Evolutionary conservation across 2,797 vertebrate species (phyloP), one percentile per base, ranked within the genome.

Genomic region (Peromyscus eremicus): DNA sequence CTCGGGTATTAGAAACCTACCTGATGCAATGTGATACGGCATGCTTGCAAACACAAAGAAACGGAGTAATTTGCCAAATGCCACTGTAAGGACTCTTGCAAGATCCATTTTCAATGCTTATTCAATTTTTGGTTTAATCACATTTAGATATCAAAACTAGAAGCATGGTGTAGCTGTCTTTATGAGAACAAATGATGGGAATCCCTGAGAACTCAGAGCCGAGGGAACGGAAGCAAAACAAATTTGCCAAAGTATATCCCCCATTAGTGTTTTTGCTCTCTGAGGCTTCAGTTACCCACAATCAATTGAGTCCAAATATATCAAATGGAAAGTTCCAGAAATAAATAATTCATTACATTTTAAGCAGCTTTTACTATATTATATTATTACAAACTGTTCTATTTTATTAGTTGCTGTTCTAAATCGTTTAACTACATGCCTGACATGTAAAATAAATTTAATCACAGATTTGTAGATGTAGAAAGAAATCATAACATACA

Each of bases 31-130:
- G n/a, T 80, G 76, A 95, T 70, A 91, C 27, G 64, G 77, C 76
- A 25, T 84, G 91, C 96, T 34, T 90, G 80, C 93, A 96, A 95
- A 76, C 73, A 94, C 87, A 93, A 89, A 94, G 77, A 94, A 96
- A 89, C 81, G 95, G 40, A 93, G 70, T 57, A 57, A 76, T 81
- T 91, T 87, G 68, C 83, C 89, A 92, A 94, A 94, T 46, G 21
- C 46, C 68, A 76, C 4, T 32, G 66, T 62, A 76, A 94, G 57
- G 46, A 52, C n/a, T 89, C 95, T 73, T 82, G 68, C 40, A 77
- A 95, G 90, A 81, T 87, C 70, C 46, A 55, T 83, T 94, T 95
- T 92, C 85, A 94, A 40, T 60, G 49, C 91, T 96, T 90, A 92
- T 82, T 94, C 88, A 40, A 46, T 66, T 95, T 95, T 85, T 37